Conservation (phyloP, 2,797 vertebrate species). For the Xenopus petersii region DNA sequence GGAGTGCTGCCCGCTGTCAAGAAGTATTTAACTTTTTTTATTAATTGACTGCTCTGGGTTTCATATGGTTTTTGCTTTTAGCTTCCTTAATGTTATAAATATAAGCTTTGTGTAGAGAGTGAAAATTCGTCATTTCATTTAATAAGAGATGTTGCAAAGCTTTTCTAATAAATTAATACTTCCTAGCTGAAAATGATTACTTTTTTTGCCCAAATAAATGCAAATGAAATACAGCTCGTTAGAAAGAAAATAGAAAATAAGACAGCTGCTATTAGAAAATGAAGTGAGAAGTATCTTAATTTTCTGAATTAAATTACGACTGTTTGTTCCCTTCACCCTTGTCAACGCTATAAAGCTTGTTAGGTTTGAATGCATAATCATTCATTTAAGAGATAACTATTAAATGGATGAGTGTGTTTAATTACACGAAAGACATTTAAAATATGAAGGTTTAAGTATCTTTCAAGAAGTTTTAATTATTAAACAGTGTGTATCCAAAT, state of each 20-base stretch:
- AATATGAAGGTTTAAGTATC: slow-evolving; percentile 7
- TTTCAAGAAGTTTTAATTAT: slow-evolving; percentile 9
- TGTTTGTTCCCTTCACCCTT: slow-evolving; percentile 22
- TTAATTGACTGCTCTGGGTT: slow-evolving; percentile 67
- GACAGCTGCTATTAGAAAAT: slow-evolving; percentile 26
- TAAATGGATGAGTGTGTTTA: slow-evolving; percentile 16
- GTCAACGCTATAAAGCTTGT: slow-evolving; percentile 26
- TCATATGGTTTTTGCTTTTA: slow-evolving; percentile 69
- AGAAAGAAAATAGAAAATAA: slow-evolving; percentile 18
- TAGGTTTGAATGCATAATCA: slow-evolving; percentile 30
- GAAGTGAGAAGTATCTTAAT: slow-evolving; percentile 21
- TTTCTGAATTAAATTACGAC: slow-evolving; percentile 28
- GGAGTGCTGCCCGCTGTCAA: slow-evolving; percentile 61
- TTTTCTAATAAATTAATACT: slow-evolving; percentile 65
- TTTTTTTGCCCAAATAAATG: slow-evolving; percentile 50
- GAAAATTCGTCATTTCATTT: slow-evolving; percentile 71
- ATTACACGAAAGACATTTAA: slow-evolving; percentile 12
- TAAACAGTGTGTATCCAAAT: background rate
- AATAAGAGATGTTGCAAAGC: slow-evolving; percentile 68
- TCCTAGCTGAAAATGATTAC: slow-evolving; percentile 53
- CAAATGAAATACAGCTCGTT: slow-evolving; percentile 15
- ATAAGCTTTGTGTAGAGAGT: slow-evolving; percentile 68
- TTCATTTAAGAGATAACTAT: slow-evolving; percentile 27
- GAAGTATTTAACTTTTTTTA: slow-evolving; percentile 63
- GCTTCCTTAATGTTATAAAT: slow-evolving; percentile 69